Evolutionary conservation across 30 jellyfish, hydroid and myxozoan genomes (phyloP).

Genomic region (Aurelia sp.): DNA sequence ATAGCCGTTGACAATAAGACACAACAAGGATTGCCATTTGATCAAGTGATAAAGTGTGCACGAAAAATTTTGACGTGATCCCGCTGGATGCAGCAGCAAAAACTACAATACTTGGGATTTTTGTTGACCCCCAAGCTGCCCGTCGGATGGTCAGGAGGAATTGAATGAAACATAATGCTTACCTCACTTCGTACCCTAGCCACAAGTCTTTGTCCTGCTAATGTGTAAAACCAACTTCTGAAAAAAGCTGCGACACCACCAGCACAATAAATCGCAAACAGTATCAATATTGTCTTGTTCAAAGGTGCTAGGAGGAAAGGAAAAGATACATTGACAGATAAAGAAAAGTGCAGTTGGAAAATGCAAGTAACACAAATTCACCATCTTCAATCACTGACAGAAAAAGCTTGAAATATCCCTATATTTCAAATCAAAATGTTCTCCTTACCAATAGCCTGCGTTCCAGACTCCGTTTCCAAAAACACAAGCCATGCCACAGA

Average conservation of each 20-base stretch:
- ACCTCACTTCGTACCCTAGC: slow-evolving; percentile 88
- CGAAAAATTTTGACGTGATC: too few relatives aligned
- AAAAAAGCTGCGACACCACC: slow-evolving; percentile 91
- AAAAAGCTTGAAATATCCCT: neutral
- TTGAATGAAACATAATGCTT: neutral
- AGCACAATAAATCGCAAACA: slow-evolving; percentile 68
- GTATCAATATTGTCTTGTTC: slow-evolving; percentile 63
- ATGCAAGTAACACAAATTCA: neutral
- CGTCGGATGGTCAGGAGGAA: too few relatives aligned
- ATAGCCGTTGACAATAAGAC: too few relatives aligned
- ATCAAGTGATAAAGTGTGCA: too few relatives aligned
- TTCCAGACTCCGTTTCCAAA: too few relatives aligned
- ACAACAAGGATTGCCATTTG: too few relatives aligned
- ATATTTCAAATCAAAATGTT: neutral
- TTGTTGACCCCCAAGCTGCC: too few relatives aligned
- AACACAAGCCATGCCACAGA: too few relatives aligned
- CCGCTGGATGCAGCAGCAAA: too few relatives aligned
- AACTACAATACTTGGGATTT: too few relatives aligned
- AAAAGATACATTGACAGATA: neutral
- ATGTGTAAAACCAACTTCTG: slow-evolving; percentile 89
- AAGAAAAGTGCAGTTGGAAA: neutral
- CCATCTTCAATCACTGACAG: neutral
- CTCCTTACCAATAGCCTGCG: too few relatives aligned
- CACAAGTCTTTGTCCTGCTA: slow-evolving; percentile 95
- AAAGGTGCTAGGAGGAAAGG: slow-evolving; percentile 46